A percentile compares a stretch with the other conserved stretches of the same genome.
These are phyloP conservation scores for Nysson spinosus DNA, from an alignment of 2,888 invertebrate genomes.

Conservation along the genomic window DNA sequence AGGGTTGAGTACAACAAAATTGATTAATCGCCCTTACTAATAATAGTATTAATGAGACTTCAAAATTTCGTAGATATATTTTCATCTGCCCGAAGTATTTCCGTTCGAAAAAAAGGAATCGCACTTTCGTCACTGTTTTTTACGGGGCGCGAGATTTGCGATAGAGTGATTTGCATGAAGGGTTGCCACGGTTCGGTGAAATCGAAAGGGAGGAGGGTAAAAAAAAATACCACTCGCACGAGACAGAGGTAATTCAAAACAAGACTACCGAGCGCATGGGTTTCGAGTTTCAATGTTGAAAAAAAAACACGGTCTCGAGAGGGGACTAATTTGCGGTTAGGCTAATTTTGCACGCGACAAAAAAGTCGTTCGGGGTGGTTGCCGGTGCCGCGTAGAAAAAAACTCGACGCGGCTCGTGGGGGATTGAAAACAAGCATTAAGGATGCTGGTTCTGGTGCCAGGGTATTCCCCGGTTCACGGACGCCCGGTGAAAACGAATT, in stretches of 20 bases:
- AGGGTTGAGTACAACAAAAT: slow-evolving; percentile 1
- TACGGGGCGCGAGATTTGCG: slow-evolving; percentile 55
- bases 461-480: slow-evolving; percentile 22
- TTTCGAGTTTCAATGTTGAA: slow-evolving; percentile 47
- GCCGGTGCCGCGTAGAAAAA: neutral
- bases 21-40: slow-evolving; percentile 11
- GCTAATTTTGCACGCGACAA: slow-evolving; percentile 68
- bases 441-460: slow-evolving; percentile 22
- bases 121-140: slow-evolving; percentile 28
- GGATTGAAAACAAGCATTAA: slow-evolving; percentile 36
- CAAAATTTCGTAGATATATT: slow-evolving; percentile 29
- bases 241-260: slow-evolving; percentile 62
- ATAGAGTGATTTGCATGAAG: slow-evolving; percentile 62
- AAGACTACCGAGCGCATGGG: slow-evolving; percentile 42
- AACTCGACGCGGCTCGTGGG: slow-evolving; percentile 14
- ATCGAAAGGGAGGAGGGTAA: slow-evolving; percentile 21
- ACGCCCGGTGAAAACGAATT: slow-evolving; percentile 62
- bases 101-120: slow-evolving; percentile 36
- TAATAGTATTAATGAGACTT: slow-evolving; percentile 20
- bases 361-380: slow-evolving; percentile 32
- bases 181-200: slow-evolving; percentile 41
- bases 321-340: slow-evolving; percentile 70
- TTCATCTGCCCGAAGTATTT: slow-evolving; percentile 18
- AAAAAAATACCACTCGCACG: slow-evolving; percentile 43
- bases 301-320: slow-evolving; percentile 41